Conservation (phyloP, 2,113 vertebrate genomes). For the Anoplopoma fimbria region DNA sequence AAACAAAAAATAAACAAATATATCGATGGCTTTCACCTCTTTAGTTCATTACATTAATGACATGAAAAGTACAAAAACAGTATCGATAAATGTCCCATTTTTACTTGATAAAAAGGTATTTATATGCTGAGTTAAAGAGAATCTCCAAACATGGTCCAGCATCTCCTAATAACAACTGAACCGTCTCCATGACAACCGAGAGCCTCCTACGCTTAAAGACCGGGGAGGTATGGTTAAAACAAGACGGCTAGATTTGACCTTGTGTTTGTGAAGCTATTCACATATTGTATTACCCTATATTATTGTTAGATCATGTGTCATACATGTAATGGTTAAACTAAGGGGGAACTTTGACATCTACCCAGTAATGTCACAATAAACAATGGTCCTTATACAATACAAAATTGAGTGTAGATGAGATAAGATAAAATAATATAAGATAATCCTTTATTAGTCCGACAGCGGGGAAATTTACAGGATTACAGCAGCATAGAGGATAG, state of each 20-base stretch:
- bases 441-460: too few species aligned
- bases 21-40: background rate
- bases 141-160: background rate
- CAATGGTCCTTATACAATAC: background rate
- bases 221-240: background rate
- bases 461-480: too few species aligned
- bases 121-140: background rate
- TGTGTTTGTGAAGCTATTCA: background rate
- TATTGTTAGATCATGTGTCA: background rate
- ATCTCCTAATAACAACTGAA: background rate
- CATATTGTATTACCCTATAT: background rate
- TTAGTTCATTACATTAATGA: background rate
- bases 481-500: too few species aligned
- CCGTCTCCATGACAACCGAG: conserved; percentile 15
- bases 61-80: background rate
- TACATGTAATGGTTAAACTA: background rate
- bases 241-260: background rate
- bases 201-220: background rate
- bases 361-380: background rate
- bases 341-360: background rate
- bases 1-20: background rate
- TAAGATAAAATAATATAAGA: too few species aligned
- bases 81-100: background rate
- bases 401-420: too few species aligned
- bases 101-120: background rate